Evolutionary conservation across 2,797 vertebrate species (phyloP), one percentile per base, ranked within the genome.

Genomic region (Crocidura indochinensis): DNA sequence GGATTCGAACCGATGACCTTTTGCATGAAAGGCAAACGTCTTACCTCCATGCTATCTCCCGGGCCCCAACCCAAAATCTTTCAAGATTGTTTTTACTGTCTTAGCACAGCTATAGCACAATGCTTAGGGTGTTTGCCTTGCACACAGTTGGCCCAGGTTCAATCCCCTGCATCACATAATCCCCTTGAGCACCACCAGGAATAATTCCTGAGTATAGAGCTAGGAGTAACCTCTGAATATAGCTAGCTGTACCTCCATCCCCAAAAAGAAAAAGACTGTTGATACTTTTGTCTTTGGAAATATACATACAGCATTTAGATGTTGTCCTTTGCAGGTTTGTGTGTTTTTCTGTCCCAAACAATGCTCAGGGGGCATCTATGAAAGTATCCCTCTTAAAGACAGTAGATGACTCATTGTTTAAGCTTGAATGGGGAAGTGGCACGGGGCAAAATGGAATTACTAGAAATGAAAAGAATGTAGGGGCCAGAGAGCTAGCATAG

Each of bases 391-490:
- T 81, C 31, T 84, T 67, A 49, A 64, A 20, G 68, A 75, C 44
- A 65, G 11, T 5, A 91, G 67, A 38, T 78, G 3, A 20, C 53
- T 75, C 38, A 79, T 17, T 89, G 24, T 91, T 78, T 46, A 38
- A 73, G 1, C 76, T 82, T 85, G 80, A 88, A 27, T 85, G 4
- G 22, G 4, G 1, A 8, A 60, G 83, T 11, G 27, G 83, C 56
- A 74, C 44, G 15, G 44, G 26, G 26, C 73, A 79, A 79, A 83
- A 93, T 68, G 22, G 26, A 87, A 79, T 69, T 24, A 56, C 3
- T 79, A 87, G 27, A 71, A 87, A 71, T 87, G 27, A 75, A 84
- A 92, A 83, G 22, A 83, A 83, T 0, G 62, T 51, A 38, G 38
- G 38, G 51, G 51, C 51, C 15, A 9, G 51, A 51, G 51, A 51